Conservation (phyloP, 2,113 vertebrate genomes). For the Daubentonia madagascariensis region DNA sequence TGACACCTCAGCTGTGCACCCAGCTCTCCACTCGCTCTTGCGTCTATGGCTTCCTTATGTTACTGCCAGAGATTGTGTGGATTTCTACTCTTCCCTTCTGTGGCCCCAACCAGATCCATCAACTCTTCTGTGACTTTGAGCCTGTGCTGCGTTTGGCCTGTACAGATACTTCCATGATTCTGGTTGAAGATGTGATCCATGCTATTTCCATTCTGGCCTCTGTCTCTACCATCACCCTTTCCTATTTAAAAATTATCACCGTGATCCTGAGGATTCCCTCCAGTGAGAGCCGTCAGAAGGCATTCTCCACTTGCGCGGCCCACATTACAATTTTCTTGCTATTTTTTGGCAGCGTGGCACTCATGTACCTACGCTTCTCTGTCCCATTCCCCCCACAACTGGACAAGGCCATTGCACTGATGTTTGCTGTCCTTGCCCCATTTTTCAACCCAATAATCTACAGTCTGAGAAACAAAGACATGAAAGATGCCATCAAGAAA, state of each 20-base stretch:
- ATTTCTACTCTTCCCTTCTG: conserved; percentile 75
- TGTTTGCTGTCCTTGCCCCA: conserved; percentile 72
- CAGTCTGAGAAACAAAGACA: conserved; percentile 75
- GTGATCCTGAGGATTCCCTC: conserved; percentile 69
- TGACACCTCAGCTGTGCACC: conserved; percentile 10
- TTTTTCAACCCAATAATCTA: conserved; percentile 74
- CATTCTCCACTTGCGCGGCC: conserved; percentile 74
- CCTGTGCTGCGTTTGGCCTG: conserved; percentile 73
- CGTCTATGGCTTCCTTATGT: conserved; percentile 69
- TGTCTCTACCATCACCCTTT: conserved; percentile 62
- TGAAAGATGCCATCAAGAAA: conserved; percentile 59
- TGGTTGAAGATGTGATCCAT: conserved; percentile 64
- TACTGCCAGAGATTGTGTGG: conserved; percentile 66
- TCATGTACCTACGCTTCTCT: conserved; percentile 60
- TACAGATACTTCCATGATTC: conserved; percentile 52
- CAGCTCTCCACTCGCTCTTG: conserved; percentile 58
- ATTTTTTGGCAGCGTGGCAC: conserved; percentile 56
- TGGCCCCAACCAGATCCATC: conserved; percentile 71
- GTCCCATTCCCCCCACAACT: neutral
- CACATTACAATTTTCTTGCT: conserved; percentile 43
- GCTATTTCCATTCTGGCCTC: conserved; percentile 70
- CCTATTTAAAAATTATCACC: conserved; percentile 59
- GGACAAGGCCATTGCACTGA: conserved; percentile 61
- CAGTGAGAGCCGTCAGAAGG: conserved; percentile 55
- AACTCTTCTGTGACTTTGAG: conserved; percentile 77